These are phyloP conservation scores for Pseudorhombus dupliciocellatus DNA, from an alignment of 2,113 vertebrate species.

Conservation along the genomic window DNA sequence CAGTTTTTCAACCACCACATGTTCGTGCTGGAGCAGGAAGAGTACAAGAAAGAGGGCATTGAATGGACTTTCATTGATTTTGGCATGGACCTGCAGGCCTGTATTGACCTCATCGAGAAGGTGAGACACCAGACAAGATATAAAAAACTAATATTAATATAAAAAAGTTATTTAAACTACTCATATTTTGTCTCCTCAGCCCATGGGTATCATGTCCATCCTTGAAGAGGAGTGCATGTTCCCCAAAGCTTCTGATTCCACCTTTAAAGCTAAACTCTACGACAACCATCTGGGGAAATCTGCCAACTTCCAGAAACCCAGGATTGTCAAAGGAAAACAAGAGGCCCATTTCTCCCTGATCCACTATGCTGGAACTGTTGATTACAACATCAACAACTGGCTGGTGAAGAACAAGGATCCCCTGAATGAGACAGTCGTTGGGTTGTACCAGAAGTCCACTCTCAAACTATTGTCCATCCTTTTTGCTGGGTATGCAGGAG, in stretches of 20 bases:
- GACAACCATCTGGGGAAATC: slow-evolving; percentile 83
- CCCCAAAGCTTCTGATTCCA: slow-evolving; percentile 78
- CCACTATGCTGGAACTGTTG: slow-evolving; percentile 88
- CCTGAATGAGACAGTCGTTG: slow-evolving; percentile 87
- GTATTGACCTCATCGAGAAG: slow-evolving; percentile 88
- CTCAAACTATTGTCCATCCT: slow-evolving; percentile 83
- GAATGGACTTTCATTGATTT: slow-evolving; percentile 87
- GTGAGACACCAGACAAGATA: slow-evolving; percentile 34
- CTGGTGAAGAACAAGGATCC: slow-evolving; percentile 90
- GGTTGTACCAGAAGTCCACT: slow-evolving; percentile 86
- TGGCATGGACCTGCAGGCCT: slow-evolving; percentile 86
- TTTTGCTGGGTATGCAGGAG: slow-evolving; percentile 84
- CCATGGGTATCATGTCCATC: slow-evolving; percentile 86
- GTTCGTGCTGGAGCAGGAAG: slow-evolving; percentile 83
- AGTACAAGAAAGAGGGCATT: slow-evolving; percentile 85
- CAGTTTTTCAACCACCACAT: slow-evolving; percentile 83
- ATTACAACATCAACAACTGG: slow-evolving; percentile 89
- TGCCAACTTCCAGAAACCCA: slow-evolving; percentile 86
- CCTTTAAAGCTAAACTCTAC: slow-evolving; percentile 86
- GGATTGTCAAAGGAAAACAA: slow-evolving; percentile 82
- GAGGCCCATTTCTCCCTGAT: slow-evolving; percentile 85
- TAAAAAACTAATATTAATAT: background rate
- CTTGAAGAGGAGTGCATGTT: slow-evolving; percentile 86
- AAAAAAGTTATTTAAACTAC: background rate
- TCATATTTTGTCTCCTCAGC: slow-evolving; percentile 53